Percentiles rank a stretch among this genome's conserved stretches.
Conservation (phyloP, 2,888 invertebrate genomes). For the Eledona agricola region DNA sequence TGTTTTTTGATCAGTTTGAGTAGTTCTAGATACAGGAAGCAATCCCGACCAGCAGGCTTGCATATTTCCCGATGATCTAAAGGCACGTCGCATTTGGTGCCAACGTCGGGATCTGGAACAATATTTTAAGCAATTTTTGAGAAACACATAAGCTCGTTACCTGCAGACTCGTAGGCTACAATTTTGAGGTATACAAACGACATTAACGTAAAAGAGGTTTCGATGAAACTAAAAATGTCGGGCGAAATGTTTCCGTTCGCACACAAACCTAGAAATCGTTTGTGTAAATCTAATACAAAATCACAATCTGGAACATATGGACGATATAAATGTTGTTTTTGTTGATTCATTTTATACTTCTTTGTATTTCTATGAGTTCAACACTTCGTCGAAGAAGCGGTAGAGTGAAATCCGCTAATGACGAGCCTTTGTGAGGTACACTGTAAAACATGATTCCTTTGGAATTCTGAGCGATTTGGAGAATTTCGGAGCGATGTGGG, state of each 20-base stretch:
- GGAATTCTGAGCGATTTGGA: conserved; percentile 67
- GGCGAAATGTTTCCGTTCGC: conserved; percentile 64
- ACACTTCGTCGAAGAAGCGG: conserved; percentile 79
- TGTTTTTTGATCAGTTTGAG: conserved; percentile 66
- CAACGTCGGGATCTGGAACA: conserved; percentile 79
- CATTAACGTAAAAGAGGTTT: conserved; percentile 79
- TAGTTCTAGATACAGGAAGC: conserved; percentile 74
- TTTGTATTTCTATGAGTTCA: conserved; percentile 80
- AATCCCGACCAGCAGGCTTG: conserved; percentile 78
- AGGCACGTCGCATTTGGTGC: conserved; percentile 76
- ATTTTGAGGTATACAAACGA: conserved; percentile 77
- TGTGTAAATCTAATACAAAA: conserved; percentile 74
- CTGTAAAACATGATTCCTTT: conserved; percentile 83
- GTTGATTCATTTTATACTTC: conserved; percentile 70
- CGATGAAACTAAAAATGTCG: conserved; percentile 79
- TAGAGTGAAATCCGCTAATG: conserved; percentile 77
- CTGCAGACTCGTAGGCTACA: conserved; percentile 81
- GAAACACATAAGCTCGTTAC: conserved; percentile 60
- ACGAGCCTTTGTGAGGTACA: conserved; percentile 86
- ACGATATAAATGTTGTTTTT: not conserved
- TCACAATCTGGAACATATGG: conserved; percentile 69
- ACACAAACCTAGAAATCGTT: conserved; percentile 68
- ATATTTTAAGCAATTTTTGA: too few relatives aligned
- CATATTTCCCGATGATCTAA: conserved; percentile 87
- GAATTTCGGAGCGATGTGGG: conserved; percentile 55